These are phyloP conservation scores for Campoplex nolae DNA, from an alignment of 2,888 invertebrate genomes.

Conservation along the genomic window DNA sequence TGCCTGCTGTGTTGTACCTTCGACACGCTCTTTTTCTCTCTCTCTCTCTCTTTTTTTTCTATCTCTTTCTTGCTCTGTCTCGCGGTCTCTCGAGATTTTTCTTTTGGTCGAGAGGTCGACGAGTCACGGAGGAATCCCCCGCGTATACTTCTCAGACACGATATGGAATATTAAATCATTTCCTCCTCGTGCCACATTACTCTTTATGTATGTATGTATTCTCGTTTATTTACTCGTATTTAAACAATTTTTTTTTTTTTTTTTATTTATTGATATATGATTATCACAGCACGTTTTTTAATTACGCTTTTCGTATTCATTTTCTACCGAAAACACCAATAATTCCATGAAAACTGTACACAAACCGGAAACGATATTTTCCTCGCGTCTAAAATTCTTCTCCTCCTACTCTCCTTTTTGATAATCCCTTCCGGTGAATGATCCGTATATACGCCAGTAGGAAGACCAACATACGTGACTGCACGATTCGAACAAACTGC, in stretches of 20 bases:
- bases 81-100: constrained; percentile 28
- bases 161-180: neutral
- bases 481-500: neutral
- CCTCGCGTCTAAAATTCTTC: neutral
- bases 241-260: no score
- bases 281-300: constrained; percentile 2
- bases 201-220: neutral
- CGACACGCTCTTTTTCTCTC: constrained; percentile 9
- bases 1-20: constrained; percentile 52
- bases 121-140: constrained; percentile 64
- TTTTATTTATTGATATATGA: neutral
- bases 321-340: neutral
- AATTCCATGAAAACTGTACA: neutral
- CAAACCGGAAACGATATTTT: neutral
- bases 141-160: neutral
- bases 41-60: constrained; percentile 23
- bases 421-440: constrained; percentile 1
- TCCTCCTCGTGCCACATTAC: neutral
- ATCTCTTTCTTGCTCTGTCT: constrained; percentile 10
- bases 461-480: neutral
- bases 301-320: neutral
- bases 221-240: neutral
- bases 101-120: constrained; percentile 62
- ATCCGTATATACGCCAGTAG: neutral
- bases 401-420: neutral